Base-by-base conservation (phyloP, 2,888 invertebrate genomes). In the Stegophylla sp. region DNA sequence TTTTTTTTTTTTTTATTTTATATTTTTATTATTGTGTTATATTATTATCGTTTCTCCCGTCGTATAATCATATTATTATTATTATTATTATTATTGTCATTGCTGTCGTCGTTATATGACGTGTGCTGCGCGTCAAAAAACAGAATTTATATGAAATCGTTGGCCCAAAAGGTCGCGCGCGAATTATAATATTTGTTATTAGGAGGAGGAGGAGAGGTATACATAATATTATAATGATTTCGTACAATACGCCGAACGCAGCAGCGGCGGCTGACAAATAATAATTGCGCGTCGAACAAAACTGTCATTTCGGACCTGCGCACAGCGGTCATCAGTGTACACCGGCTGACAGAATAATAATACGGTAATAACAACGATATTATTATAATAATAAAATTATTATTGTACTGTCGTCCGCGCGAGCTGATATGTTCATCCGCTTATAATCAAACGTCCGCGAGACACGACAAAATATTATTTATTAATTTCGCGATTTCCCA, bases 211-310 rank as follows among this genome's bases (percentile, higher is more conserved):
- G n/a, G 13, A 26, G 3, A 56, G 20, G 23, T 15, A 45, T 56
- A 15, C 28, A 17, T 53, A 72, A 26, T 59, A 72, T 17, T 26
- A 63, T 73, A 43, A 28, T n/a, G n/a, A n/a, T n/a, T n/a, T n/a
- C n/a, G n/a, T n/a, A 34, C 34, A 34, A 34, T 48, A 20, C 13
- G 51, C 51, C n/a, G n/a, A n/a, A 4, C 3, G 3, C 17, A 48
- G 34, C 34, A 34, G 34, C 13, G 13, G 3, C 3, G 23, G 23
- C 26, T 17, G 15, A 15, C n/a, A n/a, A 28, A 28, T 76, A 61
- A 69, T 61, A 61, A 79, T 71, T 79, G 59, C 79, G 71, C 63
- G 71, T 61, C 79, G 63, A 79, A n/a, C n/a, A n/a, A 34, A 34
- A 79, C 79, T 79, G 79, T 79, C 79, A 71, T 79, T 71, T 76